These are phyloP conservation scores for Mythimna albipuncta DNA, from an alignment of 2,888 invertebrate species.

Conservation along the genomic window DNA sequence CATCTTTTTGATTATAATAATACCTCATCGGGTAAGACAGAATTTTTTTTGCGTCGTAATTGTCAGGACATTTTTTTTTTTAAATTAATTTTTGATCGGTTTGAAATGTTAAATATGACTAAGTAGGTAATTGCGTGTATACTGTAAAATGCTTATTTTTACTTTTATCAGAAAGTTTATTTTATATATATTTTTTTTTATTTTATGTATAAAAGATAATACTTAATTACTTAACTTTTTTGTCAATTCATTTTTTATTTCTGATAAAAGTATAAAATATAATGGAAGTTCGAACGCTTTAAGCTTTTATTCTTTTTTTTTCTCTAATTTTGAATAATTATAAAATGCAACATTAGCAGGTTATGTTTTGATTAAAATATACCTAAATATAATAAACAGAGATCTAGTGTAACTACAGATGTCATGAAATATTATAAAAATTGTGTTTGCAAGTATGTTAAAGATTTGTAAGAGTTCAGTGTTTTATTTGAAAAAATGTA, in stretches of 20 bases:
- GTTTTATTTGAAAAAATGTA: background rate
- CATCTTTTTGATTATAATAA: no score
- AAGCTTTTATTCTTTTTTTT: slow-evolving; percentile 32
- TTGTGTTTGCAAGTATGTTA: slow-evolving; percentile 32
- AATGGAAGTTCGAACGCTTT: slow-evolving; percentile 40
- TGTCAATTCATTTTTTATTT: slow-evolving; percentile 25
- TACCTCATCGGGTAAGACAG: no score
- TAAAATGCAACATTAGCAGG: slow-evolving; percentile 39
- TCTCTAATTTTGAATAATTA: slow-evolving; percentile 14
- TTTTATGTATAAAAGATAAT: no score
- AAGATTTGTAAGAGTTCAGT: slow-evolving; percentile 22
- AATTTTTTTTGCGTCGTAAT: no score
- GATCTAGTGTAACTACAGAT: slow-evolving; percentile 53
- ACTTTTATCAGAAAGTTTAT: slow-evolving; percentile 36
- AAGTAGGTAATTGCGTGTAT: slow-evolving; percentile 48
- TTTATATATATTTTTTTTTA: background rate
- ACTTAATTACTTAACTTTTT: background rate
- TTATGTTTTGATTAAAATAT: slow-evolving; percentile 38
- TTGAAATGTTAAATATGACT: slow-evolving; percentile 43
- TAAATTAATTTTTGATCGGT: slow-evolving; percentile 39
- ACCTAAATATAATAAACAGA: slow-evolving; percentile 39
- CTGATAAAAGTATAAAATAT: slow-evolving; percentile 51
- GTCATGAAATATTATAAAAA: slow-evolving; percentile 30
- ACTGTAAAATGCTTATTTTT: slow-evolving; percentile 43
- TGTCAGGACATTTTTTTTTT: background rate